Evolutionary conservation across 2,797 vertebrate genomes (phyloP), one percentile per base, ranked within the genome.

Genomic region (Scyliorhinus canicula): DNA sequence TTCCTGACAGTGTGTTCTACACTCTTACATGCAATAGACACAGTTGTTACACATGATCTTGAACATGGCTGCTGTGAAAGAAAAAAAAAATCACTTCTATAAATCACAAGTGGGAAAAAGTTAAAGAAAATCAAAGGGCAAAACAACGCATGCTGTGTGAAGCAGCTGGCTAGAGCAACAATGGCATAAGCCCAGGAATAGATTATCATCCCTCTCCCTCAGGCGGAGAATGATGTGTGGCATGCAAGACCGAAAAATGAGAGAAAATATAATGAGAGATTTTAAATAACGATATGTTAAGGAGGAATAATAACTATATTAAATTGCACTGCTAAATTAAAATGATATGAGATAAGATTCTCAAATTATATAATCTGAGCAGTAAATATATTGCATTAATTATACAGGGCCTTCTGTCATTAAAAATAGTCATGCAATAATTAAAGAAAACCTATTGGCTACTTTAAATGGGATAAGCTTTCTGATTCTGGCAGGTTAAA

Each of bases 361-460:
- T 65, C 57, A 91, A 91, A 63, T 65, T 91, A 65, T 63, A 65
- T 65, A 63, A 40, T 65, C 88, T 4, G n/a, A 44, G n/a, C 60
- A 44, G 88, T 91, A n/a, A 91, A 63, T 91, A 65, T 91, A 91
- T 57, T 65, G 21, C 57, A 91, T 91, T 91, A 91, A 91, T 91
- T 65, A 91, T 91, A 91, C 57, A 65, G n/a, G 21, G n/a, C n/a
- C 60, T 65, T 44, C n/a, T n/a, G 40, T 40, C 88, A 44, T 91
- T 65, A 91, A 91, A 91, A 91, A 91, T 91, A 40, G n/a, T 26
- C 88, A 63, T 65, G n/a, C 19, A 24, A 44, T 65, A 91, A 65
- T 91, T 91, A 63, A 91, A 91, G 60, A 26, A 91, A 91, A 44
- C 57, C 88, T 65, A 91, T 65, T 16, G 60, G 88, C 88, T 40